Evolutionary conservation across 2,888 invertebrate genomes (phyloP), one percentile per base, ranked within the genome.

Genomic region (Cybosia mesomella): DNA sequence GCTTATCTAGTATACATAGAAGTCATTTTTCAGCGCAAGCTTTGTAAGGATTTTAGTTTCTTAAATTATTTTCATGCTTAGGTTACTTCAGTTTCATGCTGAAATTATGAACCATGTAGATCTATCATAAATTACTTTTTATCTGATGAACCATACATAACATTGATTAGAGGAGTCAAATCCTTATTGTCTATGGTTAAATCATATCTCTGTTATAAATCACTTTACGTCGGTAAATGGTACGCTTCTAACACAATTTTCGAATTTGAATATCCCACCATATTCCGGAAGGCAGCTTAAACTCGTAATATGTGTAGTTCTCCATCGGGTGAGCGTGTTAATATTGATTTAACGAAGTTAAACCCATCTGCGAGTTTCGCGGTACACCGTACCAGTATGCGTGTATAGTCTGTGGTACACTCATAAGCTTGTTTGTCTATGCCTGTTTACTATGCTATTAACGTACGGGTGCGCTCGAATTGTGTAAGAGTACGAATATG

Each of bases 261-360:
- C 57, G 43, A 68, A 64, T 60, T 65, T 57, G 64, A 55, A 64
- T 60, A 28, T n/a, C 22, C 34, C 64, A 8, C 36, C 39, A 64
- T 60, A 55, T 68, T 63, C 67, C 57, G n/a, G 39, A 49, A 68
- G 49, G 58, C 53, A 49, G 53, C 34, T 58, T 63, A 39, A 28
- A 58, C 55, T 22, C 49, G 28, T 72, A 68, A 76, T 69, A 58
- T 67, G 61, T 49, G 53, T 60, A 71, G 53, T 64, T 64, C 32
- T 75, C 74, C 76, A 78, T 75, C 67, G 69, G n/a, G 72, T 67
- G 67, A 72, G 70, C 68, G 76, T 78, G 81, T 76, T 81, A 74
- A 79, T 79, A 79, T 79, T 81, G 81, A 79, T 81, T 79, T 79
- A 79, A 79, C 81, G 74, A 79, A 81, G 79, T 81, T 81, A 81